phyloP scores from a whole-genome alignment of 2,113 vertebrate genomes.

The Campylorhamphus procurvoides region DNA sequence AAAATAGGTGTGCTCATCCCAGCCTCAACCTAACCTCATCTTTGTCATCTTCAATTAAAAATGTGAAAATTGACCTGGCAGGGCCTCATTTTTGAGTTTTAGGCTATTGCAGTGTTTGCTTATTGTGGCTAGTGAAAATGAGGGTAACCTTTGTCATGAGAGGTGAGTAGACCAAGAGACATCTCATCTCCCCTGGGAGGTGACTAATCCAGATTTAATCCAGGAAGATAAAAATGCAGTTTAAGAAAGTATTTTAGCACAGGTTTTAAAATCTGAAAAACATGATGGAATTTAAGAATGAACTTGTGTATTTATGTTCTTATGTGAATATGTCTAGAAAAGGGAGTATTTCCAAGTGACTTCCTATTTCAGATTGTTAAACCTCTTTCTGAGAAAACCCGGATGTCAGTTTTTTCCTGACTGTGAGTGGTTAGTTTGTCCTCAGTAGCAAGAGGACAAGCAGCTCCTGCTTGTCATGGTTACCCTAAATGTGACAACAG shows the following conservation, averaged over 20 bases:
- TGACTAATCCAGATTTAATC: conserved; percentile 26
- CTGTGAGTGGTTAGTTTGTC: conserved; percentile 1
- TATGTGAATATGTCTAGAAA: neutral
- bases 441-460: neutral
- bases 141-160: neutral
- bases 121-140: neutral
- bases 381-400: neutral
- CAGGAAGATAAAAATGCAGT: neutral
- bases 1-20: neutral
- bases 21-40: neutral
- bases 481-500: conserved; percentile 47
- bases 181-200: neutral
- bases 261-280: neutral
- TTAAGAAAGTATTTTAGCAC: neutral
- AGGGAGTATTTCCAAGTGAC: neutral
- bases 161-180: neutral
- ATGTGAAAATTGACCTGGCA: neutral
- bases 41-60: neutral
- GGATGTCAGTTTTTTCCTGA: neutral
- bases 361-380: neutral
- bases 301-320: neutral
- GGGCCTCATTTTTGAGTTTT: neutral
- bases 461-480: conserved; percentile 41
- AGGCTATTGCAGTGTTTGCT: neutral
- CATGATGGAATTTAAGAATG: neutral